Percentiles rank a stretch among this genome's conserved stretches.
Conservation (phyloP, 2,888 invertebrate species). For the Arctia plantaginis region DNA sequence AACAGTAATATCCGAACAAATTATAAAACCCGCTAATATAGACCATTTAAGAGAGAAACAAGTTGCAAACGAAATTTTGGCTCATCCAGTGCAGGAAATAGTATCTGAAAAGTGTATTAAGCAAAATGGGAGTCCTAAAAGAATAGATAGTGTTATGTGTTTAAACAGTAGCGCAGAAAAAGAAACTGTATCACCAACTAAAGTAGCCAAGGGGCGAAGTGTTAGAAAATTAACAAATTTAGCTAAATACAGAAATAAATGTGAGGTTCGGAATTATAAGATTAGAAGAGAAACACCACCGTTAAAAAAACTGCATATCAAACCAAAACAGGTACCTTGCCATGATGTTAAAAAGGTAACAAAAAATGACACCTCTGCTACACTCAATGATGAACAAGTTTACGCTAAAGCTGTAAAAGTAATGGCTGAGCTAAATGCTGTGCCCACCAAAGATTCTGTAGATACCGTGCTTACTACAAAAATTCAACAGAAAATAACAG, state of each 20-base stretch:
- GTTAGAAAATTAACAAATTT: slow-evolving; percentile 65
- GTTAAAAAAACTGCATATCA: slow-evolving; percentile 44
- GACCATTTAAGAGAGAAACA: neutral
- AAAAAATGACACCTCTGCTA: slow-evolving; percentile 45
- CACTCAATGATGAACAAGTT: slow-evolving; percentile 63
- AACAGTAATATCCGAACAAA: slow-evolving; percentile 6
- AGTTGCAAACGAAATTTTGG: neutral
- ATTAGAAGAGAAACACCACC: slow-evolving; percentile 55
- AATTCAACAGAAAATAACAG: neutral
- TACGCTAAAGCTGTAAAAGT: slow-evolving; percentile 74
- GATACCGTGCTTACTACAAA: neutral
- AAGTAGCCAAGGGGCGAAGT: slow-evolving; percentile 23
- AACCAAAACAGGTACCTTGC: slow-evolving; percentile 42
- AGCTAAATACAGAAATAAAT: slow-evolving; percentile 64
- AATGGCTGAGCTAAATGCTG: slow-evolving; percentile 54
- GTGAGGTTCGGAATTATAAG: slow-evolving; percentile 67
- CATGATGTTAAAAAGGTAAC: slow-evolving; percentile 30
- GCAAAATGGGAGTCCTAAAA: slow-evolving; percentile 1
- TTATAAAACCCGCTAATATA: neutral
- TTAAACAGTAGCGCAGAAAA: slow-evolving; percentile 1
- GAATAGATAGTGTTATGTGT: neutral
- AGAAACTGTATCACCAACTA: slow-evolving; percentile 7
- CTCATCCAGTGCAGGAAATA: neutral
- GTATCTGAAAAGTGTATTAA: neutral
- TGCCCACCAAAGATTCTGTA: slow-evolving; percentile 10